Evolutionary conservation across 1,140 invertebrate genomes (phyloP).

Genomic region (Neotoxoptera formosana): DNA sequence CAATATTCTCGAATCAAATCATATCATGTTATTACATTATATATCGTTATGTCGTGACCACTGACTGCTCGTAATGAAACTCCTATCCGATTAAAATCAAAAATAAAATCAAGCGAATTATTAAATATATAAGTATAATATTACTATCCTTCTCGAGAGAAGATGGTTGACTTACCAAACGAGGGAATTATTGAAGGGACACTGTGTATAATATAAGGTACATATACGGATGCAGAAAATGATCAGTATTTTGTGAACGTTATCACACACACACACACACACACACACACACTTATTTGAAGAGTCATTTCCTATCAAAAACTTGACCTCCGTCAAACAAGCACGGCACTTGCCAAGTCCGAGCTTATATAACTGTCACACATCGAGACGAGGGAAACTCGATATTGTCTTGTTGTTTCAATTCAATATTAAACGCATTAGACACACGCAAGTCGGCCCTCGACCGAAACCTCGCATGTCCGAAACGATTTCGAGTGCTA

Average conservation of each 20-base stretch:
- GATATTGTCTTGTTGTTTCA: background rate
- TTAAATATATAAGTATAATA: background rate
- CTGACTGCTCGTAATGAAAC: background rate
- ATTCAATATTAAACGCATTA: background rate
- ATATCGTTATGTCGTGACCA: background rate
- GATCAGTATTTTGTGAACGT: conserved; percentile 7
- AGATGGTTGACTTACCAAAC: background rate
- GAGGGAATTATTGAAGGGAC: background rate
- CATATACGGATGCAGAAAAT: background rate
- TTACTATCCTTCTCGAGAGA: background rate
- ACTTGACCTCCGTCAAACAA: conserved; percentile 12
- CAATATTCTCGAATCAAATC: background rate
- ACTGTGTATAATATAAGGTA: background rate
- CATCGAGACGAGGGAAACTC: background rate
- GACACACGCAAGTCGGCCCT: background rate
- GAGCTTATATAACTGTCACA: conserved; percentile 30
- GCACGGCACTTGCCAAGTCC: background rate
- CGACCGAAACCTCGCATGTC: no score
- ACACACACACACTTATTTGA: background rate
- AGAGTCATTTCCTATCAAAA: background rate
- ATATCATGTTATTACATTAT: background rate
- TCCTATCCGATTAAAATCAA: background rate
- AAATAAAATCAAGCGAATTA: background rate
- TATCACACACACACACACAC: background rate
- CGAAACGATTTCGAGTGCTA: background rate